A percentile compares a stretch with the other conserved stretches of the same genome.
phyloP scores from a whole-genome alignment of 2,797 vertebrate species.

The Alosa sapidissima region DNA sequence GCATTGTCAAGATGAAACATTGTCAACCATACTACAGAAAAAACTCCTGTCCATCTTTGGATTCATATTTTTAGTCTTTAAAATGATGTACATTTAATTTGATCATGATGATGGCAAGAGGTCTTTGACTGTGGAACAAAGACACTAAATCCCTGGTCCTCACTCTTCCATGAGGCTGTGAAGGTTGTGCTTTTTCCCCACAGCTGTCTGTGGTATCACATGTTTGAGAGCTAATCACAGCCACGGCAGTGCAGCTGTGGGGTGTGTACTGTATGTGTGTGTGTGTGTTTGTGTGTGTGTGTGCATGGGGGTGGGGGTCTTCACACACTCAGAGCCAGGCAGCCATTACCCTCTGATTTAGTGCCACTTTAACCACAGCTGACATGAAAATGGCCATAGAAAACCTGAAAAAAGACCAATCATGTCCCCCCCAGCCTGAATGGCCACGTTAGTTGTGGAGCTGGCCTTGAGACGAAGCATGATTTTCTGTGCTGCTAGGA shows the following conservation, averaged over 20 bases:
- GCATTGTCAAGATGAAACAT: not conserved
- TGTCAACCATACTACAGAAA: not conserved
- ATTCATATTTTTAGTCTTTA: not conserved
- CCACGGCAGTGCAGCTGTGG: conserved; percentile 22
- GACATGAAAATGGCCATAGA: conserved; percentile 55
- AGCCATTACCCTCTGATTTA: conserved; percentile 63
- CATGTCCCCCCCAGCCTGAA: not conserved
- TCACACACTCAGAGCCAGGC: conserved; percentile 40
- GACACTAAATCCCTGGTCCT: not conserved
- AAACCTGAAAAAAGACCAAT: not conserved
- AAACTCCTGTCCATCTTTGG: not conserved
- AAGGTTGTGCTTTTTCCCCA: not conserved
- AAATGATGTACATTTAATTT: not conserved
- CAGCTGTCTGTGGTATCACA: conserved; percentile 25
- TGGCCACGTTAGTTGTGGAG: not conserved
- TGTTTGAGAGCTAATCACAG: conserved; percentile 25
- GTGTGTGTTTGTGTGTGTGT: conserved; percentile 15
- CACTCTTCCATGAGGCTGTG: not conserved
- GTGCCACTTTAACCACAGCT: conserved; percentile 57
- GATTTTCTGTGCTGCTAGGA: not conserved
- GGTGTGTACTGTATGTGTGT: conserved; percentile 12
- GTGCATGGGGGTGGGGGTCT: conserved; percentile 41
- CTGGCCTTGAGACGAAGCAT: not conserved
- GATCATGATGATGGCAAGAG: not conserved
- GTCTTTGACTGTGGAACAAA: not conserved